Conservation (phyloP, 2,113 vertebrate species). For the Rhea pennata region DNA sequence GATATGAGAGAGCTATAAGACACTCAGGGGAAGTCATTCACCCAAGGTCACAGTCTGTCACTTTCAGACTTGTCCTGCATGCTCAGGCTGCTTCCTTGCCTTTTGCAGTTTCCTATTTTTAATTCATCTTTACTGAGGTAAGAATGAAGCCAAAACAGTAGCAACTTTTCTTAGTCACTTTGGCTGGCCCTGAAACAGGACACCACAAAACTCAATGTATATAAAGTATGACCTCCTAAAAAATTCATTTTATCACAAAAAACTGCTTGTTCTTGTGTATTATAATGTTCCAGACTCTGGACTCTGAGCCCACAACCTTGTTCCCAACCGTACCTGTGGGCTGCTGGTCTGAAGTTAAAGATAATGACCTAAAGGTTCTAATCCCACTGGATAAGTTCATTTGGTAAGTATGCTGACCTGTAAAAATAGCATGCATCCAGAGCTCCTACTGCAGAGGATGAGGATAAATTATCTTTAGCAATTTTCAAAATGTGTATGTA, state of each 20-base stretch:
- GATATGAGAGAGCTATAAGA: not conserved
- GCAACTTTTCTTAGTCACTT: not conserved
- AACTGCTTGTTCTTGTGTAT: not conserved
- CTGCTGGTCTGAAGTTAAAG: not conserved
- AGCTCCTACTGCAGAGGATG: not conserved
- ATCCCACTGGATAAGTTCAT: not conserved
- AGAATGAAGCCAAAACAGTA: not conserved
- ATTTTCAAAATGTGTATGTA: not conserved
- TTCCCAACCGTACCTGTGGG: not conserved
- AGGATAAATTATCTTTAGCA: not conserved
- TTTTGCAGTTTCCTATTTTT: not conserved
- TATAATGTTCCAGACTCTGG: not conserved
- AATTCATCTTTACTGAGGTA: not conserved
- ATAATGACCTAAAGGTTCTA: not conserved
- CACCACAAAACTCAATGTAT: not conserved
- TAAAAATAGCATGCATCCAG: not conserved
- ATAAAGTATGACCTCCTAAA: not conserved
- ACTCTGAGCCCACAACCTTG: not conserved
- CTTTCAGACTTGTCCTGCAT: not conserved
- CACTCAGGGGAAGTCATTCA: not conserved
- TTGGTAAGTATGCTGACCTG: not conserved
- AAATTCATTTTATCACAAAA: not conserved
- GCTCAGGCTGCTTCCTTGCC: not conserved
- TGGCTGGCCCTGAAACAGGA: not conserved
- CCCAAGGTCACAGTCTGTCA: rapidly evolving